A percentile compares a stretch with the other conserved stretches of the same genome.
phyloP scores from a whole-genome alignment of 2,113 vertebrate genomes.

The Gasterosteus nipponicus region DNA sequence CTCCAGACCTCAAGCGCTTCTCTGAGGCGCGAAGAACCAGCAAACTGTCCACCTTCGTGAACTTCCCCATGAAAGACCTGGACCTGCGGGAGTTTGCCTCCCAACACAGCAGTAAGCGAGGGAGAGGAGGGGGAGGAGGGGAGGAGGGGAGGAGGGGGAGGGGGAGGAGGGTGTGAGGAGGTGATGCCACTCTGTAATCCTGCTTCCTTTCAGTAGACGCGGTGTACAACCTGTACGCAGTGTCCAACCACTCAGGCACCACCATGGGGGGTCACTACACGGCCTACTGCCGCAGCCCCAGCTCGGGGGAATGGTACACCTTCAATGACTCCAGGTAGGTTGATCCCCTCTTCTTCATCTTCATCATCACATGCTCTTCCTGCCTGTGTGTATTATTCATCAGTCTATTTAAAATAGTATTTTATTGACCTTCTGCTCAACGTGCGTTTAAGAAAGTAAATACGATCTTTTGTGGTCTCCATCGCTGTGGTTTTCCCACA shows the following conservation, averaged over 20 bases:
- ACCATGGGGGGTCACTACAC: conserved; percentile 99
- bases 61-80: conserved; percentile 95
- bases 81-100: conserved; percentile 96
- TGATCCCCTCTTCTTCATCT: neutral
- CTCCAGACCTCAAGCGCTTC: conserved; percentile 95
- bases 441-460: too few relatives aligned
- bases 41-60: conserved; percentile 97
- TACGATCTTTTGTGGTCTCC: neutral
- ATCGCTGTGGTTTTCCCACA: neutral
- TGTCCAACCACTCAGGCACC: conserved; percentile 99
- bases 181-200: neutral
- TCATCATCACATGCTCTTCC: neutral
- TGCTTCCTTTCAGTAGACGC: conserved; percentile 83
- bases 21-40: conserved; percentile 95
- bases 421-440: too few relatives aligned
- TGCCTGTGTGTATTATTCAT: too few relatives aligned
- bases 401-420: too few relatives aligned
- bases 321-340: conserved; percentile 96
- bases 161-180: too few relatives aligned
- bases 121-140: too few relatives aligned
- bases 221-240: conserved; percentile 95
- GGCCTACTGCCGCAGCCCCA: conserved; percentile 93
- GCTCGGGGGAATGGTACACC: conserved; percentile 92
- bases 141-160: too few relatives aligned
- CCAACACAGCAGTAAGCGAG: conserved; percentile 91